Percentiles rank a stretch among this genome's conserved stretches.
These are phyloP conservation scores for Hassar affinis DNA, from an alignment of 2,113 vertebrate genomes.

Conservation along the genomic window DNA sequence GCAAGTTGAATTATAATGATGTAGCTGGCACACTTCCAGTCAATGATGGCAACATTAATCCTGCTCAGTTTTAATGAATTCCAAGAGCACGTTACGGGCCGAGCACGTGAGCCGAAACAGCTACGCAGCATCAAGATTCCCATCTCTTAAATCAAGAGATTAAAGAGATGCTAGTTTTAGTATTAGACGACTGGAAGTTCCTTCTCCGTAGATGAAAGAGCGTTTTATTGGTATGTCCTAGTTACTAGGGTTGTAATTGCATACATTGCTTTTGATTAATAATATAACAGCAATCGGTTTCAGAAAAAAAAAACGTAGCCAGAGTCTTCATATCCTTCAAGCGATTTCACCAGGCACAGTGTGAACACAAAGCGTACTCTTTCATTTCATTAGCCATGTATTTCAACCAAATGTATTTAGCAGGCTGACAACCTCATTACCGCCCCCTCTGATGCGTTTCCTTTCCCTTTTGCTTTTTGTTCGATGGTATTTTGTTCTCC, in stretches of 20 bases:
- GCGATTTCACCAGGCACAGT: slow-evolving; percentile 33
- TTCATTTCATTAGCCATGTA: slow-evolving; percentile 65
- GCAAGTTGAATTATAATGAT: not conserved
- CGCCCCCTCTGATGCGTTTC: slow-evolving; percentile 54
- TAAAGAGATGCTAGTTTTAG: not conserved
- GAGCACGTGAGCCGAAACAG: not conserved
- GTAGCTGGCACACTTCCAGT: not conserved
- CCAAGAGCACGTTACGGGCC: not conserved
- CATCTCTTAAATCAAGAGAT: not conserved
- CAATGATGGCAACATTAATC: slow-evolving; percentile 3
- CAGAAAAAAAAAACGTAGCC: not conserved
- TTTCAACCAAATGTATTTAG: slow-evolving; percentile 69
- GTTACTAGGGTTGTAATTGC: not conserved
- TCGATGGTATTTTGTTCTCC: not conserved
- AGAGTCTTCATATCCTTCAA: slow-evolving; percentile 22
- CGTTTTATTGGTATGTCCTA: not conserved
- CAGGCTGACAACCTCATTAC: slow-evolving; percentile 73
- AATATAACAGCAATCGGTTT: not conserved
- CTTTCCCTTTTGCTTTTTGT: slow-evolving; percentile 33
- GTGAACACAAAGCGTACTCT: slow-evolving; percentile 53
- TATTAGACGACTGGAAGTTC: not conserved
- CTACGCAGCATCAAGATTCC: not conserved
- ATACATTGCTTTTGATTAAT: not conserved
- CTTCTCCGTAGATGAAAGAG: not conserved
- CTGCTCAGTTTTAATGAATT: not conserved